phyloP scores from a whole-genome alignment of 1,140 invertebrate species.

The Rhagoletis pomonella region DNA sequence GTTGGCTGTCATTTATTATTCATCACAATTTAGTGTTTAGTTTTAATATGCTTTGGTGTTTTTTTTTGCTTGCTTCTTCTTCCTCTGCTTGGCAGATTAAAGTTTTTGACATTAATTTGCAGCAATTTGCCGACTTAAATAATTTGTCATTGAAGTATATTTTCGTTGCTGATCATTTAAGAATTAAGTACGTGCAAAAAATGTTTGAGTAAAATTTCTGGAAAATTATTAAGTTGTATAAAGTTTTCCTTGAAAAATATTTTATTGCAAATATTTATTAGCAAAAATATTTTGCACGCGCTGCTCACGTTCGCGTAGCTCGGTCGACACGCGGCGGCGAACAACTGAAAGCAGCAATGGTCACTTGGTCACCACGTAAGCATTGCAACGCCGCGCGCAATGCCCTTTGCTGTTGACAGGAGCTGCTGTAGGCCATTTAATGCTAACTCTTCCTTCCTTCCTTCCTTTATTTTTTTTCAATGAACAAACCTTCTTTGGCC shows the following conservation, averaged over 20 bases:
- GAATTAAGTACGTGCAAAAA: not conserved
- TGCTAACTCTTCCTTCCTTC: not conserved
- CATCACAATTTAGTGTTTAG: slow-evolving; percentile 19
- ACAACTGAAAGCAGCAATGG: not conserved
- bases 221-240: slow-evolving; percentile 7
- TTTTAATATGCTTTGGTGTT: not conserved
- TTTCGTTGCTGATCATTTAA: not conserved
- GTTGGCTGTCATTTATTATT: slow-evolving; percentile 41
- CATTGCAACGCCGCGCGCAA: too few species aligned
- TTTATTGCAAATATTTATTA: not conserved
- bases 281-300: slow-evolving; percentile 16
- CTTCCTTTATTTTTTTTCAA: not conserved
- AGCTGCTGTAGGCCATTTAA: not conserved
- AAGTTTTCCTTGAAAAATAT: not conserved
- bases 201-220: not conserved
- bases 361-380: slow-evolving; percentile 35
- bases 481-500: not conserved
- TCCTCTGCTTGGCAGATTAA: not conserved
- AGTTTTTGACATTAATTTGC: slow-evolving; percentile 26
- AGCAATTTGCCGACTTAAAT: slow-evolving; percentile 32
- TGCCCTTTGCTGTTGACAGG: not conserved
- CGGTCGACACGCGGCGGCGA: slow-evolving; percentile 15
- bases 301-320: slow-evolving; percentile 1
- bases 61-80: not conserved
- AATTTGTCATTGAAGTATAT: slow-evolving; percentile 47